These are phyloP conservation scores for Calliopum simillimum DNA, from an alignment of 2,888 invertebrate species.

Conservation along the genomic window DNA sequence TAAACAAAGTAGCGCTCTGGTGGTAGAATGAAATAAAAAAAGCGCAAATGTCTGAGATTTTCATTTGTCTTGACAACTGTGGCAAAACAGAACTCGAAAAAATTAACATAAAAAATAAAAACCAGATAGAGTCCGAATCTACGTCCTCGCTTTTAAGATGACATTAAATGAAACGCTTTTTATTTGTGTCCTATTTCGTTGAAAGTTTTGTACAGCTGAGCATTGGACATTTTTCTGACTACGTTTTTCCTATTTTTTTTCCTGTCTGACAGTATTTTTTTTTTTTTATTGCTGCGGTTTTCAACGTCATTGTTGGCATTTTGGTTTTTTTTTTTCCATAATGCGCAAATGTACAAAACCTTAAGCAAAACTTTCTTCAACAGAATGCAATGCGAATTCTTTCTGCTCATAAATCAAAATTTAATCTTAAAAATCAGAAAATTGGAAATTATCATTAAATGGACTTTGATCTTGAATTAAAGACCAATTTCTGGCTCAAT, in stretches of 20 bases:
- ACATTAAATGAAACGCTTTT: conserved; percentile 26
- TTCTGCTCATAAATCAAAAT: no score
- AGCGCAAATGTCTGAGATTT: conserved; percentile 22
- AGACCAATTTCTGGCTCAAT: no score
- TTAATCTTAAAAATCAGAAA: no score
- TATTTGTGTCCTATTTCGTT: conserved; percentile 19
- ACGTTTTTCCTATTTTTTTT: not conserved
- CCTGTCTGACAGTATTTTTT: not conserved
- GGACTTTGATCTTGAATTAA: no score
- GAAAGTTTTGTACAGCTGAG: conserved; percentile 17
- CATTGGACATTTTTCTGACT: not conserved
- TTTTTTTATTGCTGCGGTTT: no score
- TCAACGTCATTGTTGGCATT: no score
- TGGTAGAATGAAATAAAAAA: not conserved
- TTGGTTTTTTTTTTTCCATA: no score
- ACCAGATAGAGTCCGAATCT: not conserved
- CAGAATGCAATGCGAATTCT: no score
- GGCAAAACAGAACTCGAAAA: not conserved
- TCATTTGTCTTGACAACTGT: conserved; percentile 30
- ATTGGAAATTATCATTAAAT: no score
- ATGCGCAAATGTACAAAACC: no score
- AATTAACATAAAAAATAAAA: no score
- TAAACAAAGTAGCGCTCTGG: not conserved
- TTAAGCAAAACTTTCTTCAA: no score
- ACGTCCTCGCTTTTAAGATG: conserved; percentile 13